A percentile compares a stretch with the other conserved stretches of the same genome.
Conservation (phyloP, 2,797 vertebrate species). For the Rhinoraja longicauda region DNA sequence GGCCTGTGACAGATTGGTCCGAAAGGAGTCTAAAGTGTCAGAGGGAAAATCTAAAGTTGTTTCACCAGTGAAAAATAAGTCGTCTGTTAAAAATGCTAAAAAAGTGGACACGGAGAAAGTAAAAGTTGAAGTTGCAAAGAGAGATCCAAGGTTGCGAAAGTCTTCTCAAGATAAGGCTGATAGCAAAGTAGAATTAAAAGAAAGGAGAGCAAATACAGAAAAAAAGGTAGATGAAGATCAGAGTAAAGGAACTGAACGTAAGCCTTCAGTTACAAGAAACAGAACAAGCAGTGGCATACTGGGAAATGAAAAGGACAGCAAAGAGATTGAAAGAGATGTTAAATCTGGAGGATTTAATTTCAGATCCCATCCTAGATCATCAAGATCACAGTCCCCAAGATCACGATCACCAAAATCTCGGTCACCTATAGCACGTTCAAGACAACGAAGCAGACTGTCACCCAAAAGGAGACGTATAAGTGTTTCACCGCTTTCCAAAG, state of each 20-base stretch:
- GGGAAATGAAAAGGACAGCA: constrained; percentile 66
- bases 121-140: constrained; percentile 70
- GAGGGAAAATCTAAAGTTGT: constrained; percentile 73
- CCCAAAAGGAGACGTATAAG: constrained; percentile 79
- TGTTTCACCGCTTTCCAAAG: constrained; percentile 76
- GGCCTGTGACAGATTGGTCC: constrained; percentile 61
- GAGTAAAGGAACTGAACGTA: constrained; percentile 59
- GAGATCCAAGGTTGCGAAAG: constrained; percentile 83
- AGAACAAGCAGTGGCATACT: constrained; percentile 77
- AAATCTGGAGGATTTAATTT: constrained; percentile 73
- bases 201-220: constrained; percentile 74
- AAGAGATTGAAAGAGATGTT: constrained; percentile 65
- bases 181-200: constrained; percentile 73
- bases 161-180: constrained; percentile 73
- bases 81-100: constrained; percentile 62
- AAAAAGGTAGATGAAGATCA: constrained; percentile 81
- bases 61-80: constrained; percentile 71
- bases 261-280: constrained; percentile 60
- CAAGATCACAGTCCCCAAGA: constrained; percentile 73
- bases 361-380: constrained; percentile 82
- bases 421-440: constrained; percentile 67
- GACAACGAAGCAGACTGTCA: constrained; percentile 82
- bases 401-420: constrained; percentile 65
- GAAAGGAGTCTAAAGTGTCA: constrained; percentile 63
- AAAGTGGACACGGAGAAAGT: constrained; percentile 59